Base-by-base conservation (phyloP, 2,113 vertebrate species). In the Prunella fulvescens region DNA sequence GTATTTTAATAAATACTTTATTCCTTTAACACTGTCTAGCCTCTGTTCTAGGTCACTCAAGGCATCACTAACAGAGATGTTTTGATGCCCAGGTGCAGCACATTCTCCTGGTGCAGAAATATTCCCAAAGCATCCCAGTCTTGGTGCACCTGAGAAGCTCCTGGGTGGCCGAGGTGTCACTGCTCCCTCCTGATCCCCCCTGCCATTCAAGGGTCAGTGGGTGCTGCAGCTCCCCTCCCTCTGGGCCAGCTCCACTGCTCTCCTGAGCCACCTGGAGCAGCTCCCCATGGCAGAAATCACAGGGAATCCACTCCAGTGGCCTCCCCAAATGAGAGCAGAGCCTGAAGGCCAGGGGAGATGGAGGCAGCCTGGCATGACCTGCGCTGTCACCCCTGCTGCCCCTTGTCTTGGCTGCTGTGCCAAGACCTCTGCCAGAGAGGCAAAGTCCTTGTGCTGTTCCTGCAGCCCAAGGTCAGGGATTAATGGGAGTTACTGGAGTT, bases 101-200 rank as follows among this genome's bases (percentile, higher is more conserved):
- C 12, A 51, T 48, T 77, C 66, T 54, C 58, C 40, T 48, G n/a
- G 8, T 66, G 58, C 83, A 80, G 70, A 71, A 90, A 65, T 54
- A 53, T 25, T 67, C 57, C 66, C 26, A 67, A 64, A 92, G 25
- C 51, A 47, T 33, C 31, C 9, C 37, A 42, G 29, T 37, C 42
- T 15, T 4, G 7, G 58, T 33, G 45, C n/a, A 19, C 24, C 42
- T 29, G 19, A 51, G 61, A 18, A 81, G 60, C 54, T 84, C 42
- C 40, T 2, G 4, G 14, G 24, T 45, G 66, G 14, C 33, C 67
- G 39, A 77, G 53, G 35, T 17, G 40, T 51, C 3, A 0, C n/a
- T 28, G 14, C 17, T 29, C 35, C 57, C 25, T n/a, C 31, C 26
- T 1, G 0, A 19, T 20, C 5, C 4, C 6, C 8, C 23, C 37